Evolutionary conservation across 2,888 invertebrate genomes (phyloP), one percentile per base, ranked within the genome.

Genomic region (Harpagoxenus sublaevis): DNA sequence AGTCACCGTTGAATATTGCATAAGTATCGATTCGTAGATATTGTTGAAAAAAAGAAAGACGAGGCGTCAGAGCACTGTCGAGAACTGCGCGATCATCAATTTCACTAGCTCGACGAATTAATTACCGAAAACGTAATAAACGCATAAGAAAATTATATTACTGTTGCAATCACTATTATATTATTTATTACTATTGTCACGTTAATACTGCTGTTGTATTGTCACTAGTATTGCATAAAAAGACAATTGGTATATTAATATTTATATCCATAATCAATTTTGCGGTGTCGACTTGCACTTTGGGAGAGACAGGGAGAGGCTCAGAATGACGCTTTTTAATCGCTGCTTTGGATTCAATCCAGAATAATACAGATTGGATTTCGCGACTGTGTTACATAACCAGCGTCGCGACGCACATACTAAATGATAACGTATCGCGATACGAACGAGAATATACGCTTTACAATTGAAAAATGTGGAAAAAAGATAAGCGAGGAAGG

Each of bases 291-390:
- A 35, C 15, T 39, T 35, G 35, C 4, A 35, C 28, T 51, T n/a
- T 55, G 18, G 12, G 15, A 68, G 42, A 53, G n/a, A 12, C 18
- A 9, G 39, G 10, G 23, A 1, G 3, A 42, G 10, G n/a, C n/a
- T 39, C 28, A 3, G 18, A n/a, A 3, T 55, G 68, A 55, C 45
- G n/a, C 23, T 35, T 78, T 78, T 78, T 57, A 68, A 68, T 62
- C 55, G 15, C 31, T 39, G 68, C 12, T 45, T 42, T 31, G 55
- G 31, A 31, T 45, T 57, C 31, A n/a, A 8, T 28, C 57, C 35
- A 51, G 18, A 60, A 81, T 71, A 70, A 71, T 71, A 28, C n/a
- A 60, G 71, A 81, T 79, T 81, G 48, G n/a, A 81, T 71, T 79
- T 71, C 28, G 79, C 28, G 71, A 39, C 23, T 35, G 18, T 39